A percentile compares a stretch with the other conserved stretches of the same genome.
Evolutionary conservation across 2,797 vertebrate genomes (phyloP).

Genomic region (Garrulus glandarius): DNA sequence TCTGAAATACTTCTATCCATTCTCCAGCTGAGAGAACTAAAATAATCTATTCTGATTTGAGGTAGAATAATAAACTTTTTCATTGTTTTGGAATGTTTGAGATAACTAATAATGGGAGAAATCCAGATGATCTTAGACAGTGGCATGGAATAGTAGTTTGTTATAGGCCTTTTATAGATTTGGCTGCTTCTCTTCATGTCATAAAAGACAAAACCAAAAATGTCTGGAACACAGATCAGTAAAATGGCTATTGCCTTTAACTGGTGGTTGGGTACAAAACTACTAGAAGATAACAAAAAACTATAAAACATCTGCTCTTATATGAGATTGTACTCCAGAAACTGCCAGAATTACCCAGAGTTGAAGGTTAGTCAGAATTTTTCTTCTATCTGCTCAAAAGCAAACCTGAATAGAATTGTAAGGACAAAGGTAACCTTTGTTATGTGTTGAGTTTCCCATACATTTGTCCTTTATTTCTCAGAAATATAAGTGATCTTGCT

Average conservation of each 20-base stretch:
- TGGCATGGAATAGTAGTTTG: not conserved
- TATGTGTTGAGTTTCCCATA: not conserved
- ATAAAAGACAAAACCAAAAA: not conserved
- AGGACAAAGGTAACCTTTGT: not conserved
- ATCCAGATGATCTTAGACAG: not conserved
- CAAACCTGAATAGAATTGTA: not conserved
- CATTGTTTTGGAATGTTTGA: slow-evolving; percentile 33
- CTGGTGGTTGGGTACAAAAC: not conserved
- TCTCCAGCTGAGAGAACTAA: not conserved
- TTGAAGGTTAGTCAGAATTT: not conserved
- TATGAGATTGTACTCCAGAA: not conserved
- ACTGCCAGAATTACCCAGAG: not conserved
- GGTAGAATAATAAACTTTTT: not conserved
- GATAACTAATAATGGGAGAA: not conserved
- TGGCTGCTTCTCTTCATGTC: not conserved
- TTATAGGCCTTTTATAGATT: slow-evolving; percentile 21
- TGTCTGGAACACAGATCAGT: not conserved
- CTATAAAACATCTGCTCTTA: not conserved
- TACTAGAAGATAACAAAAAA: not conserved
- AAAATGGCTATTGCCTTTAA: not conserved
- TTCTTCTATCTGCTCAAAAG: not conserved
- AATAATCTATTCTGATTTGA: not conserved
- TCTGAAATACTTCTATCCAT: not conserved
- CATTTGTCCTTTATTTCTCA: not conserved
- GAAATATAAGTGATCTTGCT: not conserved